Conservation (phyloP, 2,888 invertebrate genomes). For the Synanthedon tipuliformis region DNA sequence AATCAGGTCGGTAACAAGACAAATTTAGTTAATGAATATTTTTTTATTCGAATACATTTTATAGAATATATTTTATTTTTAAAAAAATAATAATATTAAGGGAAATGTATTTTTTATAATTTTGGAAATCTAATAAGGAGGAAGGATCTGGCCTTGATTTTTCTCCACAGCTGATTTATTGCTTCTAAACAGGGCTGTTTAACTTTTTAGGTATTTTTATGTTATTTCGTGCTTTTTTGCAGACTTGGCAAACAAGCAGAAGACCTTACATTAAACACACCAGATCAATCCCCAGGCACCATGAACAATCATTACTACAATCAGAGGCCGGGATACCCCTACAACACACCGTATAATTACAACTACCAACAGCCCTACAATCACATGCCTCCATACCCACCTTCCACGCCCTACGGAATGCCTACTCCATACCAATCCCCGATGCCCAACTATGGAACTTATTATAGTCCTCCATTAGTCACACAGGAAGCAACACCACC, state of each 20-base stretch:
- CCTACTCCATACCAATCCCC: slow-evolving; percentile 27
- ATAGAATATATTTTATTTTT: no score
- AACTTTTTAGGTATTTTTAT: slow-evolving; percentile 1
- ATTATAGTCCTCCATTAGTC: slow-evolving; percentile 23
- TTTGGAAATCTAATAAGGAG: no score
- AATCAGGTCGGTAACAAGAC: no score
- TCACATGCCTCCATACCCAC: slow-evolving; percentile 40
- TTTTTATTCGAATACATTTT: no score
- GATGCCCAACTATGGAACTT: slow-evolving; percentile 32
- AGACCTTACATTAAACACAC: slow-evolving; percentile 34
- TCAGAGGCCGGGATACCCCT: slow-evolving; percentile 40
- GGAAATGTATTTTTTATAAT: no score
- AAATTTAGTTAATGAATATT: no score
- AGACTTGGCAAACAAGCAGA: slow-evolving; percentile 59
- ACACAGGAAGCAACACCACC: slow-evolving; percentile 21
- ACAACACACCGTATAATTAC: slow-evolving; percentile 34
- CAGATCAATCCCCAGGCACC: slow-evolving; percentile 29
- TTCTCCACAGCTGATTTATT: no score
- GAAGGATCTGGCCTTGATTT: no score
- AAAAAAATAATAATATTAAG: no score
- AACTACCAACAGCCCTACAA: slow-evolving; percentile 37
- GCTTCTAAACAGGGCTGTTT: no score
- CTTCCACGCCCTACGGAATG: slow-evolving; percentile 43
- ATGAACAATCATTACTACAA: slow-evolving; percentile 58
- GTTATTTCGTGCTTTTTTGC: slow-evolving; percentile 11